A percentile compares a stretch with the other conserved stretches of the same genome.
These are phyloP conservation scores for Actinernus sp. DNA, from an alignment of 92 coral and sea anemone genomes.

Conservation along the genomic window DNA sequence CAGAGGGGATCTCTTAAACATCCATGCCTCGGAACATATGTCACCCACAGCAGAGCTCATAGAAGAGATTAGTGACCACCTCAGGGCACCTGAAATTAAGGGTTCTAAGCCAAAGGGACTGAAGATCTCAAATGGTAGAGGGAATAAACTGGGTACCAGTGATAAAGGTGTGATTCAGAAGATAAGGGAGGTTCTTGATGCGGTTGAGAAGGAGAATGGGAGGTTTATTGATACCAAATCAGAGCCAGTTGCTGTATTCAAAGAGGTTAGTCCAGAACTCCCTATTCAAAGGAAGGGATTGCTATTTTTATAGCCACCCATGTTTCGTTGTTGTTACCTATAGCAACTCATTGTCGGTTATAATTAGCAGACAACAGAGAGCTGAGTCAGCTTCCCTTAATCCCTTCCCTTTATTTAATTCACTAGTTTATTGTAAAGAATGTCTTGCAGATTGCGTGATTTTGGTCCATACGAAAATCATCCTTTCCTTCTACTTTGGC, in stretches of 20 bases:
- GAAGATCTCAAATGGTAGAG: conserved; percentile 26
- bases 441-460: no score
- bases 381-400: no score
- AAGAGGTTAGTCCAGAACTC: conserved; percentile 9
- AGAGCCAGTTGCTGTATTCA: background rate
- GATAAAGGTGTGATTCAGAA: conserved; percentile 87
- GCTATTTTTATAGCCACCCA: no score
- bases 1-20: conserved; percentile 59
- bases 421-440: no score
- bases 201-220: conserved; percentile 74
- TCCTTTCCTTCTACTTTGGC: no score
- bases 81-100: conserved; percentile 45
- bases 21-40: conserved; percentile 62
- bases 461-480: no score
- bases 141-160: conserved; percentile 55
- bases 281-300: no score
- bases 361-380: no score
- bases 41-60: conserved; percentile 73
- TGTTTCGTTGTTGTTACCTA: no score
- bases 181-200: conserved; percentile 77
- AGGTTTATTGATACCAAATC: conserved; percentile 41
- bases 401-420: no score
- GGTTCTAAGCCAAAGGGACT: conserved; percentile 36
- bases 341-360: no score
- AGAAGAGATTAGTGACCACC: conserved; percentile 85